Evolutionary conservation across 1,140 invertebrate species (phyloP), one percentile per base, ranked within the genome.

Genomic region (Cydia fagiglandana): DNA sequence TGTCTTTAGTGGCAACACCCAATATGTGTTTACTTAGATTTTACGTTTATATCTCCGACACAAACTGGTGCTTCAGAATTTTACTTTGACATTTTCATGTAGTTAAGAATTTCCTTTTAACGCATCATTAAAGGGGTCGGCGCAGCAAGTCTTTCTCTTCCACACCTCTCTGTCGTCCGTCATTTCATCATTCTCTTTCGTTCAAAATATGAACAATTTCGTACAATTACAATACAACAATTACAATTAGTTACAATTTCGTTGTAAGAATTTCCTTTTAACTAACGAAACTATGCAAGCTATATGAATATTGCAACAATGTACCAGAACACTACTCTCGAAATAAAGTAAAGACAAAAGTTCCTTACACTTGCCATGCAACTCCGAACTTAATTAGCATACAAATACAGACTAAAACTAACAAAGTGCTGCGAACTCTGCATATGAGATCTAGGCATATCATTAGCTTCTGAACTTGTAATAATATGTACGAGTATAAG

Each of bases 351-450:
- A 53, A 53, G 50, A 53, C 20, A 61, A 7, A 56, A 61, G 56
- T 61, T 61, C n/a, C 20, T 12, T 61, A 61, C 56, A 61, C 56
- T 61, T 61, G 56, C 56, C 7, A 61, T 24, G 0, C 20, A 61
- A 61, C 56, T 61, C 56, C n/a, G 17, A 61, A 61, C 56, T 24
- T 24, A 20, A 61, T 61, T 61, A 10, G 56, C 56, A 61, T 61
- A 61, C 56, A 61, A 24, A 61, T 61, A 24, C 17, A 61, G 56
- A 61, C 7, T 61, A 61, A 53, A 61, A 24, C 56, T 61, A 61
- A 24, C 56, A 61, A 24, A 61, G 9, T 61, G 56, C 6, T 24
- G n/a, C 56, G 56, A 61, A 24, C 56, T 61, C 56, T n/a, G 12
- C 20, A 24, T 61, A 2, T n/a, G 53, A 56, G 53, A 61, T 24